Percentiles rank a stretch among this genome's conserved stretches.
phyloP scores from a whole-genome alignment of 2,797 vertebrate species.

The Tapirus indicus region DNA sequence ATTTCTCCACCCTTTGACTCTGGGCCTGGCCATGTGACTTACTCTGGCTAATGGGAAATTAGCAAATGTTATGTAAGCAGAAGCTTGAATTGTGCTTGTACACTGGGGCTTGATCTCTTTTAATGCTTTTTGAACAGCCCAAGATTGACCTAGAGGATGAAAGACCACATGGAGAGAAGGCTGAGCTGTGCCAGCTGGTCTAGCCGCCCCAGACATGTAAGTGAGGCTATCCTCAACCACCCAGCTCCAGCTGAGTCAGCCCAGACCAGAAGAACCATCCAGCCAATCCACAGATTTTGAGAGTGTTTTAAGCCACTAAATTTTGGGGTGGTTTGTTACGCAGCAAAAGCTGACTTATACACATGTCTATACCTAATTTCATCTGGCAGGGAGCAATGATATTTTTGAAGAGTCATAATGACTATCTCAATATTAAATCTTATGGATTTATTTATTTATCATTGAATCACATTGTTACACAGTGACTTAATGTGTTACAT shows the following conservation, averaged over 20 bases:
- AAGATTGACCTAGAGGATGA: background rate
- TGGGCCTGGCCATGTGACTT: background rate
- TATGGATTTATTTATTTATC: background rate
- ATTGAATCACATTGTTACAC: background rate
- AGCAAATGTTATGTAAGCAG: background rate
- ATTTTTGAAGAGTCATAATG: background rate
- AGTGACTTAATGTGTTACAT: background rate
- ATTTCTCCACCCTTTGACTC: background rate
- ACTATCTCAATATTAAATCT: background rate
- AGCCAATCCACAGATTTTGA: background rate
- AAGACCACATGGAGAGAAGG: background rate
- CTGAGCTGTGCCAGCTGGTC: background rate
- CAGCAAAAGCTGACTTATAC: background rate
- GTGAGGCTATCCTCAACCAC: background rate
- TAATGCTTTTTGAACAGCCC: background rate
- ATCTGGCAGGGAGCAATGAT: background rate
- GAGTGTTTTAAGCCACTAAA: background rate
- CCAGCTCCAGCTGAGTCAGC: background rate
- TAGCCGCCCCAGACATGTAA: too few species aligned
- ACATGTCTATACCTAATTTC: background rate
- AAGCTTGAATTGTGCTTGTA: background rate
- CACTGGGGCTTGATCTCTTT: background rate
- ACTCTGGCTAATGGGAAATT: background rate
- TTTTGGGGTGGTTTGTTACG: background rate
- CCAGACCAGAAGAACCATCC: background rate